Percentiles rank a stretch among this genome's conserved stretches.
Evolutionary conservation across 2,797 vertebrate species (phyloP).

Genomic region (Spheniscus humboldti): DNA sequence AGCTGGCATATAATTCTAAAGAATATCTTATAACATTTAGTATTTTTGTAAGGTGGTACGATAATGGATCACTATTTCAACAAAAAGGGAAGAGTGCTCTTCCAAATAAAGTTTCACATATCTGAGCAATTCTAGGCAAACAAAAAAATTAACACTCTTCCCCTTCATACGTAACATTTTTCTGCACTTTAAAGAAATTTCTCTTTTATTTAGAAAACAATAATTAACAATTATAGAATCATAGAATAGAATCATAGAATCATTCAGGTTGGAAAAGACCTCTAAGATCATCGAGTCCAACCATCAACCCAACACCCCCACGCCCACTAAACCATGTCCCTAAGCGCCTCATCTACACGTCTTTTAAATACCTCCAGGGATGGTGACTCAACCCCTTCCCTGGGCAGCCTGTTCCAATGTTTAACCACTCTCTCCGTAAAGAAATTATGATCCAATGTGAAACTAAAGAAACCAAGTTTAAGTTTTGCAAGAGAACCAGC

Average conservation of each 20-base stretch:
- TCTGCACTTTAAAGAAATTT: background rate
- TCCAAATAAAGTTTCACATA: background rate
- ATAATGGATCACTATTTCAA: background rate
- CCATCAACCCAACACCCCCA: no score
- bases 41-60: background rate
- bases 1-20: background rate
- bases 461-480: background rate
- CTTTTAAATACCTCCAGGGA: no score
- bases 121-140: background rate
- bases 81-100: background rate
- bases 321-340: no score
- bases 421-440: no score
- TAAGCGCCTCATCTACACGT: no score
- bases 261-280: no score
- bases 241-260: no score
- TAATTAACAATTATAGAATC: background rate
- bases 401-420: no score
- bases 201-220: background rate
- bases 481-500: background rate
- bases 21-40: accelerated
- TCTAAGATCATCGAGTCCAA: no score
- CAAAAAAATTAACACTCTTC: background rate
- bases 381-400: no score
- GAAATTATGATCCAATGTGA: background rate
- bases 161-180: accelerated